phyloP scores from a whole-genome alignment of 2,113 vertebrate genomes.

The Chitala chitala region DNA sequence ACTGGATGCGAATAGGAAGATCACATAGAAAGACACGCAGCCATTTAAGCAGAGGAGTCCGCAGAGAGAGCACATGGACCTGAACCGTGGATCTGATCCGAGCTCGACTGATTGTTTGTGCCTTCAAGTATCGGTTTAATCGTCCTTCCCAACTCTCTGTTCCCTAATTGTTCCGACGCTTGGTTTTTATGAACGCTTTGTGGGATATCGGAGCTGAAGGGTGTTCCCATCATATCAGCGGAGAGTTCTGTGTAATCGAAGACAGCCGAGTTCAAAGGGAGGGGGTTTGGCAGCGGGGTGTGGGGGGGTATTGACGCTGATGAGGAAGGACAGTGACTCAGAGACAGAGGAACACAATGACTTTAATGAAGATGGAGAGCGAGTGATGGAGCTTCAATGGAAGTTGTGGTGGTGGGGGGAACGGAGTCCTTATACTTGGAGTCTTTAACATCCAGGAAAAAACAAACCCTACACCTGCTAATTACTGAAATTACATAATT shows the following conservation, averaged over 20 bases:
- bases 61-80: too few species aligned
- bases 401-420: background rate
- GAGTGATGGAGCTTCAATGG: background rate
- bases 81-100: too few species aligned
- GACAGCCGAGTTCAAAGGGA: background rate
- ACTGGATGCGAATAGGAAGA: background rate
- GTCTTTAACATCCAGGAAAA: background rate
- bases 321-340: slow-evolving; percentile 27
- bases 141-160: background rate
- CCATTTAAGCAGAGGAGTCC: background rate
- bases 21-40: background rate
- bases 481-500: background rate
- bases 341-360: slow-evolving; percentile 20
- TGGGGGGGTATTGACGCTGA: slow-evolving; percentile 40
- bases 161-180: background rate
- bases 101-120: too few species aligned
- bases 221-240: background rate
- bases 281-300: slow-evolving; percentile 23
- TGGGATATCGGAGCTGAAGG: background rate
- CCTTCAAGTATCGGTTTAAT: background rate
- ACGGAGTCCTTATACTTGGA: background rate
- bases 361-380: slow-evolving; percentile 24
- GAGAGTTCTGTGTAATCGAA: background rate
- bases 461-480: too few species aligned
- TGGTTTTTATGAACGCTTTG: background rate